Conservation (phyloP, 2,797 vertebrate species). For the Centroberyx gerrardi region DNA sequence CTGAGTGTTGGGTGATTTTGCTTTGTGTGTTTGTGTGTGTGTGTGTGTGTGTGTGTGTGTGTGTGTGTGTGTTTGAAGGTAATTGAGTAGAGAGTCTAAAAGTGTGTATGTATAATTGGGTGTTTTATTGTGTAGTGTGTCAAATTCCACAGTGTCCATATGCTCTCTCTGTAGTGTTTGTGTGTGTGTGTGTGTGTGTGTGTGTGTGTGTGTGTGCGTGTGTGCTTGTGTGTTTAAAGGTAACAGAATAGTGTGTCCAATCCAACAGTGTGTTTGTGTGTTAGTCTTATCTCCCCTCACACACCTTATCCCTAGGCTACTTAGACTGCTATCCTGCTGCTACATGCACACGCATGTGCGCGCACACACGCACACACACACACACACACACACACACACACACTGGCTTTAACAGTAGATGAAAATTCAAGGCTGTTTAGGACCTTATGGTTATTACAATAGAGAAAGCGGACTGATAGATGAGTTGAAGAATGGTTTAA, state of each 20-base stretch:
- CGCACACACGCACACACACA: conserved; percentile 26
- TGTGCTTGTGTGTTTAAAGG: conserved; percentile 28
- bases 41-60: conserved; percentile 18
- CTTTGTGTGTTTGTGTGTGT: not conserved
- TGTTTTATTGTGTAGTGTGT: conserved; percentile 14
- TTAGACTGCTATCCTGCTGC: conserved; percentile 60
- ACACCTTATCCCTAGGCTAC: conserved; percentile 70
- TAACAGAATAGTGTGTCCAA: conserved; percentile 58
- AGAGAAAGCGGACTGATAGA: not conserved
- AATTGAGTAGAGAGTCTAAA: conserved; percentile 29
- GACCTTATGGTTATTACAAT: not conserved
- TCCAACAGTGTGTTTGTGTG: conserved; percentile 57
- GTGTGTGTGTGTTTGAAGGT: conserved; percentile 14
- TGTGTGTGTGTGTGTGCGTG: not conserved
- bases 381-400: conserved; percentile 7
- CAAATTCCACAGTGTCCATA: conserved; percentile 17
- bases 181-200: not conserved
- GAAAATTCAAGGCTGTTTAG: not conserved
- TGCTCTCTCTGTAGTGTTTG: not conserved
- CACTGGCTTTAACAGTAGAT: conserved; percentile 20
- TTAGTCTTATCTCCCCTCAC: conserved; percentile 70
- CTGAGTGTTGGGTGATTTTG: not conserved
- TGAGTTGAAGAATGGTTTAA: not conserved
- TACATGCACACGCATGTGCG: conserved; percentile 26
- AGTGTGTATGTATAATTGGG: conserved; percentile 7